Evolutionary conservation across 2,888 invertebrate genomes (phyloP).

Genomic region (Alviniconcha strummeri): DNA sequence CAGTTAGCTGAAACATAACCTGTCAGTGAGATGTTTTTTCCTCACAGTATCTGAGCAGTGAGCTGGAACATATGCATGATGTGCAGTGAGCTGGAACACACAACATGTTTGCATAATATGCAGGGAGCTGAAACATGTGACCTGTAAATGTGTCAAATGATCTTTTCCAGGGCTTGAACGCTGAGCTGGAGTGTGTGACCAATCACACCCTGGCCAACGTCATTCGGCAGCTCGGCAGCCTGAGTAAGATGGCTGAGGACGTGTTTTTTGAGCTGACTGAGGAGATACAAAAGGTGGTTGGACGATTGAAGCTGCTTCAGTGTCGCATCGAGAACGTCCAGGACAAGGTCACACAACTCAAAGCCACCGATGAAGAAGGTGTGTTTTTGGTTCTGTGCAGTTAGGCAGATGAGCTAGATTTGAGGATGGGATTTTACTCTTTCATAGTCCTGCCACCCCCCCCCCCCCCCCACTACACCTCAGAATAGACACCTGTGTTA

Average conservation of each 20-base stretch:
- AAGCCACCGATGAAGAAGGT: constrained; percentile 97
- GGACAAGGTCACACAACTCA: constrained; percentile 95
- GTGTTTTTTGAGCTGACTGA: constrained; percentile 95
- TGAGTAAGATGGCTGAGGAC: constrained; percentile 98
- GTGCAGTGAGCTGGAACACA: background rate
- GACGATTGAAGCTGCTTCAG: constrained; percentile 91
- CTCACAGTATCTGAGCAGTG: too few species aligned
- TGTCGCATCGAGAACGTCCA: constrained; percentile 93
- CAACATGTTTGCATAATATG: too few species aligned
- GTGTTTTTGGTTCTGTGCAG: too few species aligned
- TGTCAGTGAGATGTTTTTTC: too few species aligned
- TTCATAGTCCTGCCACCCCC: too few species aligned
- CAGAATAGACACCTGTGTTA: too few species aligned
- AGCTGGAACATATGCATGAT: too few species aligned
- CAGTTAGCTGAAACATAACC: too few species aligned
- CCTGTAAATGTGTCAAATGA: too few species aligned
- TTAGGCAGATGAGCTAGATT: too few species aligned
- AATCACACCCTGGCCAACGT: constrained; percentile 98
- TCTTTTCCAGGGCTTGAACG: constrained; percentile 75
- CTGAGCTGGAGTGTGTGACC: constrained; percentile 97
- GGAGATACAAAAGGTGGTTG: constrained; percentile 91
- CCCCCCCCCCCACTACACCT: too few species aligned
- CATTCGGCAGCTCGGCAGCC: constrained; percentile 84
- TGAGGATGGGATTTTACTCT: too few species aligned
- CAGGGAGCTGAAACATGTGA: background rate